Percentiles rank a stretch among this genome's conserved stretches.
Conservation (phyloP, 2,113 vertebrate genomes). For the Strix uralensis region DNA sequence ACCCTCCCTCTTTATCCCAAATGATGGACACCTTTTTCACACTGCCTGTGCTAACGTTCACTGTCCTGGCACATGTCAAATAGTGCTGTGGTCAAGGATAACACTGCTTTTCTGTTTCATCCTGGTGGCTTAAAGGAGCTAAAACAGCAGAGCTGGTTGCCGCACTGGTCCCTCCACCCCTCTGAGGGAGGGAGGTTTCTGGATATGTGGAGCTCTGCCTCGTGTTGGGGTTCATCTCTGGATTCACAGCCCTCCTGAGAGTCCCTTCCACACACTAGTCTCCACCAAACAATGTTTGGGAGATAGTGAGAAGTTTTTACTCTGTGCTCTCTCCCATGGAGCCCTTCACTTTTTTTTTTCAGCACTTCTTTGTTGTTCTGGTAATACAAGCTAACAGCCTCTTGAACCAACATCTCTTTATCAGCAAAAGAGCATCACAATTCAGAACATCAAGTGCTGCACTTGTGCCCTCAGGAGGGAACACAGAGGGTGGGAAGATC, state of each 20-base stretch:
- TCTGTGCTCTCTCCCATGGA: not conserved
- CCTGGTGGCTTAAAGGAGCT: not conserved
- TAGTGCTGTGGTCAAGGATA: not conserved
- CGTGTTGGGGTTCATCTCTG: not conserved
- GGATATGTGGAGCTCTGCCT: not conserved
- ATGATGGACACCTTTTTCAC: not conserved
- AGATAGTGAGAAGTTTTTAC: not conserved
- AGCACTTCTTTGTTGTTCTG: not conserved
- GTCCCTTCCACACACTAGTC: not conserved
- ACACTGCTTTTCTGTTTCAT: not conserved
- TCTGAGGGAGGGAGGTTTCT: not conserved
- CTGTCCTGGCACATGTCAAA: not conserved
- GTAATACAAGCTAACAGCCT: not conserved
- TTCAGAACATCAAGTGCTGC: constrained; percentile 3
- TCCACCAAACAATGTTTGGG: not conserved
- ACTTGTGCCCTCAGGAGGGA: constrained; percentile 23
- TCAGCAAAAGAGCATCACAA: not conserved
- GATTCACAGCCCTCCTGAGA: not conserved
- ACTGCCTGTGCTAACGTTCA: accelerated
- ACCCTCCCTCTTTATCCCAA: not conserved
- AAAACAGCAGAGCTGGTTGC: not conserved
- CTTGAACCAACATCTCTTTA: constrained; percentile 1
- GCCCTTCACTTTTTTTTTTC: not conserved
- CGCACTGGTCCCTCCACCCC: not conserved
- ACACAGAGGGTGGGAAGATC: not conserved